Evolutionary conservation across 1,140 invertebrate genomes (phyloP).

Genomic region (Cyrtorhinus lividipennis): DNA sequence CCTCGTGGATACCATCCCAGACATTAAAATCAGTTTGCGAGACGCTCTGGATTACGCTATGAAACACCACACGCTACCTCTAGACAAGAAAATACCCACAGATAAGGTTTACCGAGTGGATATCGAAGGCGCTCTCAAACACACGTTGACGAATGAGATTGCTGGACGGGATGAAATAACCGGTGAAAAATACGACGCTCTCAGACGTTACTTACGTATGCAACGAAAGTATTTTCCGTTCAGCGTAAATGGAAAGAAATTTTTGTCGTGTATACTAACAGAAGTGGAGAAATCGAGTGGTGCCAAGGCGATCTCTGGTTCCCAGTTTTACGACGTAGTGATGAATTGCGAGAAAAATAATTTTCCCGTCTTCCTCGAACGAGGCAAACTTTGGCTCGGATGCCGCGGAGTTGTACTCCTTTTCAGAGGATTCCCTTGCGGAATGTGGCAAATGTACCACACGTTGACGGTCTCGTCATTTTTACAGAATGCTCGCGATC

Average conservation of each 20-base stretch:
- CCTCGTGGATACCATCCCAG: too few species aligned
- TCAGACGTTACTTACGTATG: conserved; percentile 55
- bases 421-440: conserved; percentile 83
- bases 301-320: conserved; percentile 35
- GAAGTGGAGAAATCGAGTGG: conserved; percentile 31
- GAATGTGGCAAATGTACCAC: conserved; percentile 91
- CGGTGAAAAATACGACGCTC: conserved; percentile 50
- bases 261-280: conserved; percentile 40
- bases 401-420: conserved; percentile 62
- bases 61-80: not conserved
- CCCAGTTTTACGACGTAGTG: conserved; percentile 39
- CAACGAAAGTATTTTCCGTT: conserved; percentile 60
- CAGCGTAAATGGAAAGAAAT: conserved; percentile 41
- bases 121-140: conserved; percentile 66
- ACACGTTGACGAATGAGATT: conserved; percentile 68
- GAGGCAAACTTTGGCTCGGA: conserved; percentile 53
- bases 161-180: conserved; percentile 46
- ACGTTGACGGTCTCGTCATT: conserved; percentile 68
- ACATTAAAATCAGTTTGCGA: not conserved
- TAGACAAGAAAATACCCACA: conserved; percentile 26
- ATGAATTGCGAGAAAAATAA: conserved; percentile 34
- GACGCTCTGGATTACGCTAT: not conserved
- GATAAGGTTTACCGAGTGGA: conserved; percentile 65
- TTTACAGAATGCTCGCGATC: conserved; percentile 32
- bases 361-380: conserved; percentile 37